Conservation (phyloP, 2,113 vertebrate genomes). For the Siphamia tubifer region DNA sequence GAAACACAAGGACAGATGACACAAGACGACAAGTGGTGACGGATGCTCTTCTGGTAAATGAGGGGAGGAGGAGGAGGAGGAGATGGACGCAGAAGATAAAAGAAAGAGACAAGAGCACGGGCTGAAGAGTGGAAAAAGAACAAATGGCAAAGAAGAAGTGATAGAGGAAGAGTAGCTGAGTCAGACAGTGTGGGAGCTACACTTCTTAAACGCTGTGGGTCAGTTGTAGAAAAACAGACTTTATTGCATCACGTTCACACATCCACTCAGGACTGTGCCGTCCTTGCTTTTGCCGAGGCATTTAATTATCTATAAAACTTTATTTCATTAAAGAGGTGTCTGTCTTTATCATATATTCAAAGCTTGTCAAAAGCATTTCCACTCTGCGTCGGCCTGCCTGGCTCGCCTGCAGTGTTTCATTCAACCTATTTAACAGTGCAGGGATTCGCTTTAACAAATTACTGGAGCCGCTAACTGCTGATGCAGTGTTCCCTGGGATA, state of each 20-base stretch:
- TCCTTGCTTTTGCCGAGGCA: neutral
- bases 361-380: neutral
- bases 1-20: conserved; percentile 8
- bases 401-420: neutral
- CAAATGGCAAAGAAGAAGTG: neutral
- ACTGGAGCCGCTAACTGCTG: conserved; percentile 7
- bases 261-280: neutral
- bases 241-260: neutral
- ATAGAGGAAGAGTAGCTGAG: neutral
- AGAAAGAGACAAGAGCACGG: conserved; percentile 1
- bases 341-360: neutral
- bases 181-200: neutral
- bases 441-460: neutral
- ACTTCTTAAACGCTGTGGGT: neutral
- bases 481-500: conserved; percentile 11
- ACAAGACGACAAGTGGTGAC: conserved; percentile 6
- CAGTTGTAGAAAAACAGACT: neutral
- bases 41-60: conserved; percentile 1
- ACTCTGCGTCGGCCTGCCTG: neutral
- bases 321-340: neutral
- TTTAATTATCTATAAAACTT: neutral
- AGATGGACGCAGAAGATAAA: neutral
- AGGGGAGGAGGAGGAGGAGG: neutral
- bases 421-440: neutral
- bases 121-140: conserved; percentile 8